Conservation (phyloP, 2,888 invertebrate genomes). For the Fragum fragum region DNA sequence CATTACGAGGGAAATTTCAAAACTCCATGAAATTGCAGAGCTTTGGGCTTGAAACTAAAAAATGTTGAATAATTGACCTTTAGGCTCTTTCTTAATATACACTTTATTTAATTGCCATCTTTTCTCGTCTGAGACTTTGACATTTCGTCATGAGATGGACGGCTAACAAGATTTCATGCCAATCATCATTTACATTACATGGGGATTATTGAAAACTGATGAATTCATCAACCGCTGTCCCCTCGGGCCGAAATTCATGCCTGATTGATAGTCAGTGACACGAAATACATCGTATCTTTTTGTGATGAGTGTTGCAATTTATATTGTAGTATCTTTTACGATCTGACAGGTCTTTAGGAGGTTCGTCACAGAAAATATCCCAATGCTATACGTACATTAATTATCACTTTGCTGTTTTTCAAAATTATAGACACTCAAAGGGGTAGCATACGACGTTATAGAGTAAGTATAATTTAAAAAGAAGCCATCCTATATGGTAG, state of each 20-base stretch:
- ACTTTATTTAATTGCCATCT: not conserved
- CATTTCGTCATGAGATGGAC: not conserved
- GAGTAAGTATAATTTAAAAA: too few relatives aligned
- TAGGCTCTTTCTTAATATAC: not conserved
- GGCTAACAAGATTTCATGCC: constrained; percentile 22
- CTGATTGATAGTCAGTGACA: constrained; percentile 17
- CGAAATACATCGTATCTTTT: constrained; percentile 7
- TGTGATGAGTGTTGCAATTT: not conserved
- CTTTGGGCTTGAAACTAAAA: too few relatives aligned
- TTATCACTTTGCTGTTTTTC: too few relatives aligned
- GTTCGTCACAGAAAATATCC: too few relatives aligned
- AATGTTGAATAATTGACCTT: too few relatives aligned
- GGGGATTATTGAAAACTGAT: constrained; percentile 23
- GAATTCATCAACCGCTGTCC: constrained; percentile 2
- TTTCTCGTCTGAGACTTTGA: constrained; percentile 3
- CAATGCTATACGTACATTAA: too few relatives aligned
- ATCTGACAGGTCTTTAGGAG: too few relatives aligned
- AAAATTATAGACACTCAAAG: too few relatives aligned
- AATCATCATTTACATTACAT: constrained; percentile 24
- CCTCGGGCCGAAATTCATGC: constrained; percentile 4
- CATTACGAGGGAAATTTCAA: too few relatives aligned
- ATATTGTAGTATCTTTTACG: not conserved
- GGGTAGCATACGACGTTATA: too few relatives aligned
- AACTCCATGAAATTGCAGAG: too few relatives aligned
- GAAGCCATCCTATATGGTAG: too few relatives aligned